Evolutionary conservation across 1,140 invertebrate species (phyloP), one percentile per base, ranked within the genome.

Genomic region (Meteorus sp.): DNA sequence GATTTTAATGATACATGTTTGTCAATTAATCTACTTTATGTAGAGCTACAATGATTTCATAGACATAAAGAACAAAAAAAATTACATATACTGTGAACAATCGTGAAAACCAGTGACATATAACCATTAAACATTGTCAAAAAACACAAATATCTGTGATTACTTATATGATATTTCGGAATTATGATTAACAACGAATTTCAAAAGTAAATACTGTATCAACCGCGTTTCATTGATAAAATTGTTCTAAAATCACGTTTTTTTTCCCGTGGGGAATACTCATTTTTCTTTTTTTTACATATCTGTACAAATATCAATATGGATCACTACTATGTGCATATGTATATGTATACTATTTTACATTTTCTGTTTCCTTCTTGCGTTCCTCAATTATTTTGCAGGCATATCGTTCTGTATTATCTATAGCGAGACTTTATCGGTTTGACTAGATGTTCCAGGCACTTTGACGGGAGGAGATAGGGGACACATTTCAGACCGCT

Each of bases 371-470:
- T 44, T 20, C 13, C 20, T 47, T 47, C 7, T 15, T 23, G n/a
- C 23, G n/a, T 37, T 52, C 25, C 11, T 23, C 19, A 8, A 23
- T 11, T 27, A 9, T 31, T 50, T 15, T 50, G 47, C 27, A n/a
- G 47, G 47, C 8, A 52, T 25, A 37, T 52, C n/a, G 19, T 37
- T 33, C 15, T 47, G 8, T 33, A 31, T 33, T 7, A 29, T 50
- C 47, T 37, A 15, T 57, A 52, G 15, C 17, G 23, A 31, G 37
- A 41, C 2, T 57, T 51, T 23, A 52, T 53, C 37, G 31, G 37
- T 51, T 62, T 63, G 61, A 63, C 61, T 63, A 63, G 61, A 63
- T 55, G 17, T 59, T 52, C 56, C 48, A 52, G 39, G 56, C 56
- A 52, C 61, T 59, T 59, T 29, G 29, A 53, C 27, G 39, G 22